Evolutionary conservation across 2,797 vertebrate species (phyloP), one percentile per base, ranked within the genome.

Genomic region (Pantherophis alleghaniensis): DNA sequence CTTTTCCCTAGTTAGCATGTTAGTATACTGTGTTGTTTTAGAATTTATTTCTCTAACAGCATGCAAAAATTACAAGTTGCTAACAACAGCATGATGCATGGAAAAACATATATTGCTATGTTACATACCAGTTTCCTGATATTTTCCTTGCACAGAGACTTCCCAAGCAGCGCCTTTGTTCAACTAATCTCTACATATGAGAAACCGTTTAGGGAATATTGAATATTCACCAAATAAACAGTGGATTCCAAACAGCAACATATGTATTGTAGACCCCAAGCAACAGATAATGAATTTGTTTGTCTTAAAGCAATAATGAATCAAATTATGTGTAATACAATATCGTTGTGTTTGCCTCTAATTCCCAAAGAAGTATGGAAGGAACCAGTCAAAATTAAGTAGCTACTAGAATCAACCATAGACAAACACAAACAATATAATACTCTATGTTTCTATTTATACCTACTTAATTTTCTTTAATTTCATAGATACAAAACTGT

Each of bases 1-100:
- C 91, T 91, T 96, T 96, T 94, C 96, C 94, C 93, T 92, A 96
- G 96, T 97, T 97, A 98, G 98, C 98, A 98, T 98, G 97, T 96
- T 97, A 96, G 96, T 96, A 63, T 95, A 92, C 96, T 92, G 94
- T 96, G 94, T 95, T 95, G 92, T 95, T 98, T 97, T 96, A 95
- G 95, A 95, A 74, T 93, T 97, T 93, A 93, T 90, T 93, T 94
- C 94, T 96, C 94, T 97, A 97, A 98, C 97, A 96, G 98, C 97
- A 97, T 97, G 98, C 93, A 96, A 95, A 96, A 95, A 97, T 97
- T 96, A 94, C 94, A 91, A 94, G 59, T 95, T 47, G 95, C 94
- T 55, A 95, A 61, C 94, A 59, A 47, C n/a, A 89, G 97, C 97
- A 96, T 95, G 96, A 89, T 94, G 97, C 14, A 2, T 93, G 60